These are phyloP conservation scores for Silurus aristotelis DNA, from an alignment of 2,797 vertebrate genomes.

Conservation along the genomic window DNA sequence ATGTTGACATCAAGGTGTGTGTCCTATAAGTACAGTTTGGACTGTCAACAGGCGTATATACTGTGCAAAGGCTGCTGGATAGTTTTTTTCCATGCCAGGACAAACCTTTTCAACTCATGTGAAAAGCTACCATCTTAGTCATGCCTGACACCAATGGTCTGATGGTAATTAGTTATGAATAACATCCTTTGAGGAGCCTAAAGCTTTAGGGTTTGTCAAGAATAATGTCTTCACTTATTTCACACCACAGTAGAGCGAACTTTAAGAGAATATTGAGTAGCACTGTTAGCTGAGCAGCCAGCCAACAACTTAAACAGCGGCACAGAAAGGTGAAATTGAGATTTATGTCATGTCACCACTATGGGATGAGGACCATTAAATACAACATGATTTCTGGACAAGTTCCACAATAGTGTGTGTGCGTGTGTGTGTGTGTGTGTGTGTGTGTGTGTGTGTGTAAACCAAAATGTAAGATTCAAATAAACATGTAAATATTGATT, in stretches of 20 bases:
- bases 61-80: conserved; percentile 70
- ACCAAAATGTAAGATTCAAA: background rate
- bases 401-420: background rate
- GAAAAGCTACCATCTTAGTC: conserved; percentile 67
- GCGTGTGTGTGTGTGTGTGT: no score
- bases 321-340: background rate
- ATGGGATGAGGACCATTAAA: background rate
- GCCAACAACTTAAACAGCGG: conserved; percentile 5
- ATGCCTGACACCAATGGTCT: conserved; percentile 67
- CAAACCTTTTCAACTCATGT: conserved; percentile 70
- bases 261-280: conserved; percentile 42
- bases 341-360: conserved; percentile 17
- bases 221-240: conserved; percentile 52
- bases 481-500: background rate
- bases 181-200: conserved; percentile 78
- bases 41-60: conserved; percentile 81
- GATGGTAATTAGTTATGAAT: conserved; percentile 85
- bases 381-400: background rate
- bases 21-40: conserved; percentile 76
- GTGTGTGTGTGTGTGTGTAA: no score
- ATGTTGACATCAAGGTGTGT: conserved; percentile 76
- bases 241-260: conserved; percentile 29
- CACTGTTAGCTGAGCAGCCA: conserved; percentile 22
- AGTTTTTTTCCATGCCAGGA: conserved; percentile 73
- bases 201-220: conserved; percentile 65